These are phyloP conservation scores for Lamellibrachia satsuma DNA, from an alignment of 2,888 invertebrate genomes.

Conservation along the genomic window DNA sequence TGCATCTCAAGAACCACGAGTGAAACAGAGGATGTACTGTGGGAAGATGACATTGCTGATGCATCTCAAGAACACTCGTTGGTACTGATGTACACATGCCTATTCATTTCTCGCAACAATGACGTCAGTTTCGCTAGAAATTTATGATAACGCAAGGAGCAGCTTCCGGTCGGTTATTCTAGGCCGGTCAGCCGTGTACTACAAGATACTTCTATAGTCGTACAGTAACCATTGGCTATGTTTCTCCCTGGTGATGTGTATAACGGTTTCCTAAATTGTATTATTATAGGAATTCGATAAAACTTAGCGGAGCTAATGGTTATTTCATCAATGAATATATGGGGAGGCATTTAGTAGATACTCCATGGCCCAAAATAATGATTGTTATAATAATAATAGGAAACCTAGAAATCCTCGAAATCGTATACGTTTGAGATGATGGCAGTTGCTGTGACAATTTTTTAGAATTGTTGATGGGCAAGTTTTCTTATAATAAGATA, in stretches of 20 bases:
- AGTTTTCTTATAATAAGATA: no score
- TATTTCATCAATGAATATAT: no score
- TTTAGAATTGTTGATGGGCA: no score
- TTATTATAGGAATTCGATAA: background rate
- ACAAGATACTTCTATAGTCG: background rate
- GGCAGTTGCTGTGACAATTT: no score
- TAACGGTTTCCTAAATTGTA: background rate
- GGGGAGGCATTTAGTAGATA: no score
- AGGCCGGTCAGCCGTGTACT: background rate
- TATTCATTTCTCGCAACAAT: background rate
- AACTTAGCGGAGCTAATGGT: background rate
- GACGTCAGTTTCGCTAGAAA: background rate
- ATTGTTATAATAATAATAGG: background rate
- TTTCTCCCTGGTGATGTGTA: no score
- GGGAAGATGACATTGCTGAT: background rate
- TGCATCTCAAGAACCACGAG: background rate
- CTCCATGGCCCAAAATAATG: no score
- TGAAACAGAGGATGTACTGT: background rate
- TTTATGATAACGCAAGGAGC: background rate
- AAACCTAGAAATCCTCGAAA: background rate
- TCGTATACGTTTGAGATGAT: background rate
- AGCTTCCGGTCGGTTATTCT: background rate
- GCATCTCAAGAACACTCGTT: background rate
- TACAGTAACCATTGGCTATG: no score
- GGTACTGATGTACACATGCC: background rate